phyloP scores from a whole-genome alignment of 2,888 invertebrate species.

The Tiphia femorata region DNA sequence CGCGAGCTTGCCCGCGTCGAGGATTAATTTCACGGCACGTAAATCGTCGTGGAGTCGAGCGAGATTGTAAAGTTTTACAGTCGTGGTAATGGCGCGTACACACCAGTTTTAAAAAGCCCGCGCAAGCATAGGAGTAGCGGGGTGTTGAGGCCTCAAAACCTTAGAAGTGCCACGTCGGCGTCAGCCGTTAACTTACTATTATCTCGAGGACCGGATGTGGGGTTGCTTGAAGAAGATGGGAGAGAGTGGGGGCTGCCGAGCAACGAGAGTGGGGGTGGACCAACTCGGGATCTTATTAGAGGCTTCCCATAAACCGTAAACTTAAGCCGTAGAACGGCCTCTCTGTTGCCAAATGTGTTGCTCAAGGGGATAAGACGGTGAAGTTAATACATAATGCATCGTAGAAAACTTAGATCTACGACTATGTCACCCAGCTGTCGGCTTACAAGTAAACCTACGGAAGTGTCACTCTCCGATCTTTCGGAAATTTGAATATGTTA shows the following conservation, averaged over 20 bases:
- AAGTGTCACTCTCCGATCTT: too few relatives aligned
- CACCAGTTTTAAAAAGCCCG: not conserved
- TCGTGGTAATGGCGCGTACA: not conserved
- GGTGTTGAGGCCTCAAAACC: constrained; percentile 30
- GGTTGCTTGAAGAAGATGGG: too few relatives aligned
- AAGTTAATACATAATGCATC: constrained; percentile 48
- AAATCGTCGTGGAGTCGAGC: not conserved
- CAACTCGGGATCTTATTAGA: constrained; percentile 50
- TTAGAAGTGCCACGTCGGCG: constrained; percentile 30
- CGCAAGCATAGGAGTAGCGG: too few relatives aligned
- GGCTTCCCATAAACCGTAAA: constrained; percentile 53
- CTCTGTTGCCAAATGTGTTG: constrained; percentile 44
- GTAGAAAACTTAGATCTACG: too few relatives aligned
- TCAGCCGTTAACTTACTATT: constrained; percentile 50
- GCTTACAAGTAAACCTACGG: too few relatives aligned
- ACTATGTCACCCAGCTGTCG: too few relatives aligned
- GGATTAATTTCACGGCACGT: constrained; percentile 16
- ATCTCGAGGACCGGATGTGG: too few relatives aligned
- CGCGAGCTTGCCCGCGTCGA: not conserved
- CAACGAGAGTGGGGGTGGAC: too few relatives aligned
- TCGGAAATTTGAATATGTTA: too few relatives aligned
- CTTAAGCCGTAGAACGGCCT: constrained; percentile 42
- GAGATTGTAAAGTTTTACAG: constrained; percentile 10
- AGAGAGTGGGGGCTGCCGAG: too few relatives aligned
- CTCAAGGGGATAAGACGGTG: constrained; percentile 23